Conservation (phyloP, 2,888 invertebrate species). For the Crocallis elinguaria region DNA sequence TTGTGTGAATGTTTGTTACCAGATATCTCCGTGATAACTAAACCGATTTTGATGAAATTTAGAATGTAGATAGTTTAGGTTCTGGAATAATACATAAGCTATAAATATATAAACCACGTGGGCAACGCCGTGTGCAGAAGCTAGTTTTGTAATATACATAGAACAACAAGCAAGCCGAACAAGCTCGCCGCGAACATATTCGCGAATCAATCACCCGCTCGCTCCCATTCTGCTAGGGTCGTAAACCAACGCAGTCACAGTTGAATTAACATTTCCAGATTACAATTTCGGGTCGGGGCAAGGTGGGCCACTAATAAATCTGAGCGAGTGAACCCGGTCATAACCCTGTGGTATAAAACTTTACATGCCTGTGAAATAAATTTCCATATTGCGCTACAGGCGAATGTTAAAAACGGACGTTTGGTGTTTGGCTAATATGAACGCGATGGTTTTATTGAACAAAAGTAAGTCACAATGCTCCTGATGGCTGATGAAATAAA, state of each 20-base stretch:
- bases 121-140: too few species aligned
- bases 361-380: conserved; percentile 59
- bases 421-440: background rate
- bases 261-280: conserved; percentile 65
- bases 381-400: conserved; percentile 48
- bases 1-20: too few species aligned
- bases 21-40: too few species aligned
- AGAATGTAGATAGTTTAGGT: too few species aligned
- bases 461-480: too few species aligned
- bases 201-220: conserved; percentile 12
- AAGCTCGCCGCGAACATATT: conserved; percentile 8
- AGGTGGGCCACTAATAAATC: conserved; percentile 66
- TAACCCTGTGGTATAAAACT: conserved; percentile 59
- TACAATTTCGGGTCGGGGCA: conserved; percentile 56
- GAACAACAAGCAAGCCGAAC: background rate
- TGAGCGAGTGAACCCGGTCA: conserved; percentile 56
- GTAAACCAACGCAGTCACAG: conserved; percentile 64
- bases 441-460: background rate
- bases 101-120: too few species aligned
- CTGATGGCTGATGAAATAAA: too few species aligned
- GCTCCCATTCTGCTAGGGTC: conserved; percentile 38
- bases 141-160: too few species aligned
- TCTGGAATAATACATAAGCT: too few species aligned
- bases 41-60: too few species aligned
- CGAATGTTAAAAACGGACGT: background rate